These are phyloP conservation scores for Prietella phreatophila DNA, from an alignment of 2,113 vertebrate species.

Conservation along the genomic window DNA sequence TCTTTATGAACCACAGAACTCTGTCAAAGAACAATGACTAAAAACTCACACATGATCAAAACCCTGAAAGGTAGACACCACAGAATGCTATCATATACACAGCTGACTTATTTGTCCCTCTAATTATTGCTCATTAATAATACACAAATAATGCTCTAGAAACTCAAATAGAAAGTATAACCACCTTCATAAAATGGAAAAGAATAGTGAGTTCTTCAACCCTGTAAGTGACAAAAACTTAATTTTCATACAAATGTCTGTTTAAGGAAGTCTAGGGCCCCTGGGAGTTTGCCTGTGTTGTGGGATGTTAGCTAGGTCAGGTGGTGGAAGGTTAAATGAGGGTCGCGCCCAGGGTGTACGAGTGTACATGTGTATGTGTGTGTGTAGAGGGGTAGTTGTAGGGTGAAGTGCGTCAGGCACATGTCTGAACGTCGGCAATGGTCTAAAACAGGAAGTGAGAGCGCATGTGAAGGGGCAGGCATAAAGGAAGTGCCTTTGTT, in stretches of 20 bases:
- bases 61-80: conserved; percentile 55
- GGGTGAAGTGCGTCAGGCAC: conserved; percentile 62
- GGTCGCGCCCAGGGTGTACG: conserved; percentile 18
- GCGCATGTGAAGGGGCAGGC: conserved; percentile 68
- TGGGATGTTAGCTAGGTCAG: conserved; percentile 32
- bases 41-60: conserved; percentile 63
- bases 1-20: conserved; percentile 64
- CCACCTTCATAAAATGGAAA: conserved; percentile 3
- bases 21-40: conserved; percentile 55
- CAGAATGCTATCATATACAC: conserved; percentile 20
- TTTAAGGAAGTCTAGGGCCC: conserved; percentile 15
- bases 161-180: background rate
- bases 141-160: background rate
- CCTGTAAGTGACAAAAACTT: background rate
- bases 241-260: conserved; percentile 6
- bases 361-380: conserved; percentile 38
- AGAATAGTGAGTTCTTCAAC: background rate
- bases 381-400: conserved; percentile 15
- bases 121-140: background rate
- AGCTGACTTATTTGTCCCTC: conserved; percentile 38
- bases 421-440: conserved; percentile 60
- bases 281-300: conserved; percentile 27
- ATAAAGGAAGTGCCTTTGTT: conserved; percentile 74
- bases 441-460: conserved; percentile 69
- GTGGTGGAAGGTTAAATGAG: conserved; percentile 42